Evolutionary conservation across 2,113 vertebrate species (phyloP).

Genomic region (Prionailurus bengalensis): DNA sequence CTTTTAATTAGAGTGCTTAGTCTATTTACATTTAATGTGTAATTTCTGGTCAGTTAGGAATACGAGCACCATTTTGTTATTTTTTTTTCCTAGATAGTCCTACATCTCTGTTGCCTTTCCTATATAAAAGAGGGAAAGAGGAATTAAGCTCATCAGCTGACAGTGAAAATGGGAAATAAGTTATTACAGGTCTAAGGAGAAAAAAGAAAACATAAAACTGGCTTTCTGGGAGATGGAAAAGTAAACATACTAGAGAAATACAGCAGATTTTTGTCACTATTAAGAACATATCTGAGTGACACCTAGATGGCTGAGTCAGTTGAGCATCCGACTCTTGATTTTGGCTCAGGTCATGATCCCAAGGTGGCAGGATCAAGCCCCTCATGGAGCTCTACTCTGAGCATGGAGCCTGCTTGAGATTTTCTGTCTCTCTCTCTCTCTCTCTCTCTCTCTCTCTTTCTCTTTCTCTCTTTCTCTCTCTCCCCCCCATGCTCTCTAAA

Average conservation of each 20-base stretch:
- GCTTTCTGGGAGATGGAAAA: not conserved
- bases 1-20: not conserved
- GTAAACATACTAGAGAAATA: not conserved
- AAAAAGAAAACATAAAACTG: not conserved
- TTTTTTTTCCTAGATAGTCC: not conserved
- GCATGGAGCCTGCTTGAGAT: no score
- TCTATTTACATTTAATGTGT: not conserved
- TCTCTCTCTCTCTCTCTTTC: no score
- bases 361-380: no score
- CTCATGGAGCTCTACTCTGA: no score
- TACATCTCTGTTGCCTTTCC: not conserved
- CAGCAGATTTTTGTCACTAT: not conserved
- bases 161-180: not conserved
- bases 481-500: no score
- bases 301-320: no score
- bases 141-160: not conserved
- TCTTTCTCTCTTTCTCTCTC: no score
- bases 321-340: no score
- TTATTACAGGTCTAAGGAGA: not conserved
- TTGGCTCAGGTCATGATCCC: no score
- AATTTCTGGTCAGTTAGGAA: not conserved
- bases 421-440: no score
- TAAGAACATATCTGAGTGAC: not conserved
- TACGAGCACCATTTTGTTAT: not conserved
- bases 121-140: not conserved